phyloP scores from a whole-genome alignment of 92 coral and sea anemone genomes.

The Micromussa lordhowensis region DNA sequence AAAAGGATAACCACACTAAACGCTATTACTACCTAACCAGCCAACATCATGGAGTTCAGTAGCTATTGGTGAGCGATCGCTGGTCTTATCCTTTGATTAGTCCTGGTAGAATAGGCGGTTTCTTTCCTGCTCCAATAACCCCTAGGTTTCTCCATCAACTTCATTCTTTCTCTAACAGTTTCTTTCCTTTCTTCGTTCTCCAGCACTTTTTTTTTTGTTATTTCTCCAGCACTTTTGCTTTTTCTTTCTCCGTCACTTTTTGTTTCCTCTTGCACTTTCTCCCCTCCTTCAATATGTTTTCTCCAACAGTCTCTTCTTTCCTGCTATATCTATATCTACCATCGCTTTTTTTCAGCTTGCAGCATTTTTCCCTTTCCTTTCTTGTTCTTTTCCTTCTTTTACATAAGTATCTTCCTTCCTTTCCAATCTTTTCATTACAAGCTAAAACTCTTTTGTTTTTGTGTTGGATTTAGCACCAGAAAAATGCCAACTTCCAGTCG shows the following conservation, averaged over 20 bases:
- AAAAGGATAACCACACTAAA: background rate
- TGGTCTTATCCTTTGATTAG: background rate
- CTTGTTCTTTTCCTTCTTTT: background rate
- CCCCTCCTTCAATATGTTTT: no score
- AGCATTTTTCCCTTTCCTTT: background rate
- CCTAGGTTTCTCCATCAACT: no score
- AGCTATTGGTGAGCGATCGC: background rate
- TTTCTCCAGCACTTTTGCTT: no score
- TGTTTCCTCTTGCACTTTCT: no score
- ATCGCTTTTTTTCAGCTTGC: no score
- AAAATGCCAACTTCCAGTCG: constrained; percentile 41
- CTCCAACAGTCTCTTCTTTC: no score
- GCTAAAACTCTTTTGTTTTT: background rate
- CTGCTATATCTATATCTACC: background rate
- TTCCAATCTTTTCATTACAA: background rate
- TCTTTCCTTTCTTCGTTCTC: no score
- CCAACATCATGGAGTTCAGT: background rate
- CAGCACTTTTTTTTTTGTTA: no score
- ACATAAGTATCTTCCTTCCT: background rate
- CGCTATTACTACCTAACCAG: background rate
- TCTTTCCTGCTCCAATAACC: no score
- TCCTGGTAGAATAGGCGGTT: no score
- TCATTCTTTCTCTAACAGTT: no score
- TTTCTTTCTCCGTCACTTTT: no score
- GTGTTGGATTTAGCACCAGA: constrained; percentile 14